Evolutionary conservation across 2,888 invertebrate species (phyloP), one percentile per base, ranked within the genome.

Genomic region (Muschampia staudingeri): DNA sequence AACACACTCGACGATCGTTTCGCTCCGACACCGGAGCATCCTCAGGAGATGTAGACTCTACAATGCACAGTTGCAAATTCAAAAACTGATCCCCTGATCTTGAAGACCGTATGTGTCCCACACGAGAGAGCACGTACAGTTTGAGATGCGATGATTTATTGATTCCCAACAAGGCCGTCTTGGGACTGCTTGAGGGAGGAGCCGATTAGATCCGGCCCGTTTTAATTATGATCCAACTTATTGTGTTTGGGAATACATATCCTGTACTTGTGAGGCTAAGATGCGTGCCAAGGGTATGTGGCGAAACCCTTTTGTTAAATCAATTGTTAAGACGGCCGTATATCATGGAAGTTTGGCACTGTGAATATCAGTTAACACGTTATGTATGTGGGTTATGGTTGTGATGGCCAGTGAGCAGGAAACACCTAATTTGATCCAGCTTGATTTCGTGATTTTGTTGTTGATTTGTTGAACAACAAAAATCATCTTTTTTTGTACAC

Each of bases 81-180:
- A 25, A 25, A 25, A 25, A 25, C 25, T 25, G 25, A 56, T 56
- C 8, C 4, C 14, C 40, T n/a, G 14, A 37, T 61, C 78, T 76
- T 76, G 78, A 78, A 52, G 78, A 0, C 79, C 65, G 79, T 80
- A 8, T 56, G 67, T 80, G 65, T 80, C 80, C 77, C 79, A 78
- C 83, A 78, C 70, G 37, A 79, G 85, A 86, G 88, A 88, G 89
- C 89, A 92, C 90, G 87, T 89, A 89, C 91, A 91, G 92, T 94
- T 94, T 93, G 94, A 94, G 93, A 93, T 91, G 91, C 92, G 93
- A 95, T 96, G 96, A 96, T 96, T 95, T 94, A 96, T 96, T 95
- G 96, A 95, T 94, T 95, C 92, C 89, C 89, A 89, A 88, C 91
- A 89, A 92, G 91, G 89, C 91, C 92, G 91, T 91, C 89, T 84